Conservation (phyloP, 2,113 vertebrate genomes). For the Corvus moneduloides region DNA sequence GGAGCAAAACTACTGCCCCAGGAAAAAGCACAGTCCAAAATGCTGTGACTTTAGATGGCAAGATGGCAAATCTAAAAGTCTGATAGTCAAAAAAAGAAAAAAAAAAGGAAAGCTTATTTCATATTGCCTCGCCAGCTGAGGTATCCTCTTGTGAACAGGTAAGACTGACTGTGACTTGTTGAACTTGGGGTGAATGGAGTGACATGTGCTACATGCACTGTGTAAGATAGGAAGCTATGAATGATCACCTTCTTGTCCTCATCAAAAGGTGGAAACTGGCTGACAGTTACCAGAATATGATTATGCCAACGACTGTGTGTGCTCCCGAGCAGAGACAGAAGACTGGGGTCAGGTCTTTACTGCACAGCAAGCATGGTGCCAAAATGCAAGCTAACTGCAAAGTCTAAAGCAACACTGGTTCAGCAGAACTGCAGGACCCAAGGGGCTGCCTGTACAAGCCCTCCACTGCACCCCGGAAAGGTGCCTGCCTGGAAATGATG, state of each 20-base stretch:
- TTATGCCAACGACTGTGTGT: background rate
- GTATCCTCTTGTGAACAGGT: background rate
- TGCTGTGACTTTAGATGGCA: background rate
- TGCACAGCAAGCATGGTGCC: background rate
- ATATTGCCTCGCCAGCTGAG: background rate
- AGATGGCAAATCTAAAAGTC: background rate
- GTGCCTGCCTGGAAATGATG: background rate
- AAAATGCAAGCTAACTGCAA: background rate
- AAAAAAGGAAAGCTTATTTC: background rate
- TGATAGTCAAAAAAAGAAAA: accelerated
- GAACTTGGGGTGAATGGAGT: background rate
- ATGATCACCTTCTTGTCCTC: background rate
- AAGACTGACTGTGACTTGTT: background rate
- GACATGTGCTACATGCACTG: accelerated
- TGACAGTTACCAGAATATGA: background rate
- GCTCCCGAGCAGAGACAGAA: background rate
- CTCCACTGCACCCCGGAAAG: background rate
- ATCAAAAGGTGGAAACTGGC: background rate
- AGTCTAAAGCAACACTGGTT: background rate
- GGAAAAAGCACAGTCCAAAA: background rate
- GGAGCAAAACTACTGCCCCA: background rate
- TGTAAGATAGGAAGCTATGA: background rate
- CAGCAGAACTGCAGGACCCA: accelerated
- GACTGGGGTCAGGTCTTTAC: background rate
- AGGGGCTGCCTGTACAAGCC: background rate